Percentiles rank a stretch among this genome's conserved stretches.
Evolutionary conservation across 2,797 vertebrate species (phyloP).

Genomic region (Pelobates cultripes): DNA sequence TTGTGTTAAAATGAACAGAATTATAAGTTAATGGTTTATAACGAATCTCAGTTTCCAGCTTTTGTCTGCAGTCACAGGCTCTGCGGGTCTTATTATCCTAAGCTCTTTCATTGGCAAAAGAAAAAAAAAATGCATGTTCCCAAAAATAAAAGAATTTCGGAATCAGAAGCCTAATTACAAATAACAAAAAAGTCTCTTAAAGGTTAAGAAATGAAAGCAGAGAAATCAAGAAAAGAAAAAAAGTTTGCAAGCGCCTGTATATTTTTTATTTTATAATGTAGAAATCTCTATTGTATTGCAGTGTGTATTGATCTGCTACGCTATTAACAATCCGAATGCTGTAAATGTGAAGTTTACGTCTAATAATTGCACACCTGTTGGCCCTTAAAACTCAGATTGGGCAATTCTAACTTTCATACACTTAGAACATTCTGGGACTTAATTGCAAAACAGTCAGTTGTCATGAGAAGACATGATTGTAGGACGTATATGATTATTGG

Average conservation of each 20-base stretch:
- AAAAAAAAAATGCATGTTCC: background rate
- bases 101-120: constrained; percentile 16
- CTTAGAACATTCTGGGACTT: no score
- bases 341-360: no score
- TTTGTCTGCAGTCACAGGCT: constrained; percentile 45
- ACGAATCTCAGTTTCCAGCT: constrained; percentile 44
- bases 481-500: no score
- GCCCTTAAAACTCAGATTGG: no score
- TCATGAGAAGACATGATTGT: no score
- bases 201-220: background rate
- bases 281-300: no score
- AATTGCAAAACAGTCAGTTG: no score
- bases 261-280: background rate
- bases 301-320: no score
- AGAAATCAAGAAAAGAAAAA: background rate
- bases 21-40: constrained; percentile 56
- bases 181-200: constrained; percentile 5
- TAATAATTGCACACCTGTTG: no score
- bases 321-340: no score
- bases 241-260: background rate
- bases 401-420: no score
- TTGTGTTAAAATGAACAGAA: constrained; percentile 56
- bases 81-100: constrained; percentile 37
- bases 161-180: constrained; percentile 34
- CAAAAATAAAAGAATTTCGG: constrained; percentile 7